Conservation (phyloP, 2,797 vertebrate genomes). For the Catharus ustulatus region DNA sequence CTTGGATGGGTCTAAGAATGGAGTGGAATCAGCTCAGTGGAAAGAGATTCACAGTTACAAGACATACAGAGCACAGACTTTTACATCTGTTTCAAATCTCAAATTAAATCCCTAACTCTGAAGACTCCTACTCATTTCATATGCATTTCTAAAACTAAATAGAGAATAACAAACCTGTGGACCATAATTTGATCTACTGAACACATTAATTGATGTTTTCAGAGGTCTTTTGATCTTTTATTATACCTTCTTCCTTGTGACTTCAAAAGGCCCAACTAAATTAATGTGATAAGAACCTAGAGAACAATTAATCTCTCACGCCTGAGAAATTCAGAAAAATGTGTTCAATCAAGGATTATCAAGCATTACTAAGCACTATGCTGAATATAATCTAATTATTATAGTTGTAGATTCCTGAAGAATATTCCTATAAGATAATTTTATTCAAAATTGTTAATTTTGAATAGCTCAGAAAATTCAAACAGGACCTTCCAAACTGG, state of each 20-base stretch:
- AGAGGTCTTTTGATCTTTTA: background rate
- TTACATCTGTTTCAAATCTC: background rate
- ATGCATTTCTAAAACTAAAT: background rate
- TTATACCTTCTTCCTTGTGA: background rate
- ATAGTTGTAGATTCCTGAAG: background rate
- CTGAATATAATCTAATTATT: background rate
- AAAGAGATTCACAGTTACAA: background rate
- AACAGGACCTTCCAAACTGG: background rate
- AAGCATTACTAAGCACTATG: background rate
- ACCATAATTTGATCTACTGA: background rate
- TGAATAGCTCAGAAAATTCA: background rate
- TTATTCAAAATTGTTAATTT: background rate
- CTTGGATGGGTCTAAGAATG: background rate
- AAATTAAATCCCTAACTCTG: background rate
- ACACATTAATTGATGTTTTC: background rate
- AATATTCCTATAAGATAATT: background rate
- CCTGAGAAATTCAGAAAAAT: background rate
- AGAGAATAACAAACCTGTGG: background rate
- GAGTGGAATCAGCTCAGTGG: background rate
- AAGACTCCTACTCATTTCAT: background rate
- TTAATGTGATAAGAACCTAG: background rate
- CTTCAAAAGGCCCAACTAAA: background rate
- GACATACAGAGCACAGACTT: background rate
- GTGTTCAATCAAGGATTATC: background rate
- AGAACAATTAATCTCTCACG: background rate